phyloP scores from a whole-genome alignment of 2,888 invertebrate genomes.

The Spodoptera exigua region DNA sequence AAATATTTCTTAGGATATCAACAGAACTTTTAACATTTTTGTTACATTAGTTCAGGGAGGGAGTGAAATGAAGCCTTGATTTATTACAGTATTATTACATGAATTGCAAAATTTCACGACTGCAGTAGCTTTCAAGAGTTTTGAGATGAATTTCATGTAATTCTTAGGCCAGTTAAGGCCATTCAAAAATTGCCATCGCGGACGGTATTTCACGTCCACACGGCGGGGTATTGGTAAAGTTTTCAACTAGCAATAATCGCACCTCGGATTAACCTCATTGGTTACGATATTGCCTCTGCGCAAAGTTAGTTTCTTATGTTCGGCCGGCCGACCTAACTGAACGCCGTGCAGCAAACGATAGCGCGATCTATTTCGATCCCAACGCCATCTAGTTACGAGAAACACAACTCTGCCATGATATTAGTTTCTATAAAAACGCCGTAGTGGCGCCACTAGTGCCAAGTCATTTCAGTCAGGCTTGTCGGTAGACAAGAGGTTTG shows the following conservation, averaged over 20 bases:
- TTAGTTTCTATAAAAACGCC: conserved; percentile 2
- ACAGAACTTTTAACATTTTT: no score
- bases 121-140: no score
- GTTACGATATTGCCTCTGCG: conserved; percentile 98
- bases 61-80: no score
- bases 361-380: conserved; percentile 38
- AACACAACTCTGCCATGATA: conserved; percentile 2
- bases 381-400: conserved; percentile 46
- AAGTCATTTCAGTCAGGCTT: neutral
- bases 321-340: conserved; percentile 6
- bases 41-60: no score
- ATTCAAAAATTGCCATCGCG: conserved; percentile 85
- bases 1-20: no score
- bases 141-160: neutral
- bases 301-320: conserved; percentile 90
- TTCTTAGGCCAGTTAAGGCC: conserved; percentile 72
- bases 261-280: conserved; percentile 96
- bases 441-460: neutral
- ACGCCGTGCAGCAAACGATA: conserved; percentile 33
- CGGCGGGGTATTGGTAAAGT: conserved; percentile 91
- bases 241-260: conserved; percentile 98
- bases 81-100: no score
- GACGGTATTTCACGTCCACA: conserved; percentile 87
- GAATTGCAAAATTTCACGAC: no score
- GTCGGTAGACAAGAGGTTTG: no score